A percentile compares a stretch with the other conserved stretches of the same genome.
These are phyloP conservation scores for Bombus balteatus DNA, from an alignment of 1,140 invertebrate species.

Conservation along the genomic window DNA sequence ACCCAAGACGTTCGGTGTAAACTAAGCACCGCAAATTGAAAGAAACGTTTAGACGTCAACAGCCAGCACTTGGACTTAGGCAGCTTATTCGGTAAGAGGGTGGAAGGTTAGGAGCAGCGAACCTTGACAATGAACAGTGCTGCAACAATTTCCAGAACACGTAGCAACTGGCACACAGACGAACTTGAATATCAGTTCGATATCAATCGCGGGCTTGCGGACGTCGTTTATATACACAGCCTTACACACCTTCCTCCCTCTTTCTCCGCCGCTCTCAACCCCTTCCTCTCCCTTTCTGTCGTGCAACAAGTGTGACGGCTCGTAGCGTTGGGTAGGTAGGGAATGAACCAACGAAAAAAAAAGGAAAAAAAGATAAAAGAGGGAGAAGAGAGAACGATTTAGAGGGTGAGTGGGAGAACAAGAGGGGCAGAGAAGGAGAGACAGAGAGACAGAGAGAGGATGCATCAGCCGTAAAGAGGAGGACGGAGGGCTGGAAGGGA, in stretches of 20 bases:
- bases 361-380: background rate
- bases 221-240: slow-evolving; percentile 40
- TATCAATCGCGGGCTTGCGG: slow-evolving; percentile 34
- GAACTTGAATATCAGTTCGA: slow-evolving; percentile 10
- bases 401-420: slow-evolving; percentile 1
- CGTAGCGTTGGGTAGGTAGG: slow-evolving; percentile 33
- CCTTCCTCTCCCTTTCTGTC: slow-evolving; percentile 56
- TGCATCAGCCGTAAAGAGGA: slow-evolving; percentile 8
- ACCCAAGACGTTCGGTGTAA: too few relatives aligned
- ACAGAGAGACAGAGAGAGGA: background rate
- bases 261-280: slow-evolving; percentile 21
- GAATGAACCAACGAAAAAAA: slow-evolving; percentile 56
- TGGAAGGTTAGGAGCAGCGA: background rate
- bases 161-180: background rate
- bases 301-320: slow-evolving; percentile 73
- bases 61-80: too few relatives aligned
- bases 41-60: too few relatives aligned
- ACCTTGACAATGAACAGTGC: background rate
- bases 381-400: slow-evolving; percentile 18
- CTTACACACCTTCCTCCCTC: slow-evolving; percentile 26
- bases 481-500: slow-evolving; percentile 8
- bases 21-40: too few relatives aligned
- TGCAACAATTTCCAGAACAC: background rate
- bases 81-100: background rate
- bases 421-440: background rate